These are phyloP conservation scores for Anguilla obscura DNA, from an alignment of 2,797 vertebrate genomes.

Conservation along the genomic window DNA sequence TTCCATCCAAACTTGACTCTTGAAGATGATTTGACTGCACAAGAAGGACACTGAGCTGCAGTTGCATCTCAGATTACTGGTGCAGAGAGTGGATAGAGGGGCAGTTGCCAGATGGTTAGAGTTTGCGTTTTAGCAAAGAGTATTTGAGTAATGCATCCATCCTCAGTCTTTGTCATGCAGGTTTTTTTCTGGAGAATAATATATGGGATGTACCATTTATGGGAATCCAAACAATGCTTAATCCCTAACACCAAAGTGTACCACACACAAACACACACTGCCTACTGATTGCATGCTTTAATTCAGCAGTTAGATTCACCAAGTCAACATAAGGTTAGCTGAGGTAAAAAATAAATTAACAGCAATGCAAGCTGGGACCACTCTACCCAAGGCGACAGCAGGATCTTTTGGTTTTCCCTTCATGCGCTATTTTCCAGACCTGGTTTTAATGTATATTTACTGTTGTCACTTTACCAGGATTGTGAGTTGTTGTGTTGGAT, in stretches of 20 bases:
- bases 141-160: background rate
- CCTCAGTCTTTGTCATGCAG: background rate
- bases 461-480: background rate
- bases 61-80: slow-evolving; percentile 12
- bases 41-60: background rate
- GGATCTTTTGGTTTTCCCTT: background rate
- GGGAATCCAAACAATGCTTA: background rate
- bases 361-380: background rate
- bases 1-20: background rate
- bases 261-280: background rate
- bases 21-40: background rate
- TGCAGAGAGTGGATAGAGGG: background rate
- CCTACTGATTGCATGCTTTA: background rate
- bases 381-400: background rate
- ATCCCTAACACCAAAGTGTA: background rate
- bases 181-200: background rate
- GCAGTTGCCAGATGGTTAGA: background rate
- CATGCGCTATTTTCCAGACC: background rate
- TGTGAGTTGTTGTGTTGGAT: background rate
- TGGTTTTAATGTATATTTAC: background rate
- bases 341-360: background rate
- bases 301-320: background rate
- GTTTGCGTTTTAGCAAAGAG: background rate
- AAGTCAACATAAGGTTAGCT: background rate
- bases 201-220: background rate